Conservation (phyloP, 1,140 invertebrate species). For the Cheumatopsyche charites region DNA sequence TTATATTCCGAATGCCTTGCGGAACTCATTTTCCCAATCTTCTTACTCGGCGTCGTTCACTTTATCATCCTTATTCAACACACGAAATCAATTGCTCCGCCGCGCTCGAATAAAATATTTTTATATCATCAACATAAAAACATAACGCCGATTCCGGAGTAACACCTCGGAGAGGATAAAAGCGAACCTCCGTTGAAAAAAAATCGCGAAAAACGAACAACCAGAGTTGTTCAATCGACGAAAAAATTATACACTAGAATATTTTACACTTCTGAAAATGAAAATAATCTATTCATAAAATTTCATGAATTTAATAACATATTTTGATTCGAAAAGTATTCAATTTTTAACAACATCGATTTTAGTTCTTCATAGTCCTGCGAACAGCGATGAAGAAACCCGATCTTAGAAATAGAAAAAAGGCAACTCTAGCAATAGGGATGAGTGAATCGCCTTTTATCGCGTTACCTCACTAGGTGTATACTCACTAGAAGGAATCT, state of each 20-base stretch:
- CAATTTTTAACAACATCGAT: too few species aligned
- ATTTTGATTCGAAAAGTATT: too few species aligned
- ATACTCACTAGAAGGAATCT: conserved; percentile 1
- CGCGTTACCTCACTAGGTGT: conserved; percentile 9
- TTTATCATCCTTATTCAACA: conserved; percentile 33
- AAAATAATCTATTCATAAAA: too few species aligned
- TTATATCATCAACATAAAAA: conserved; percentile 37
- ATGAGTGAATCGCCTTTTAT: conserved; percentile 19
- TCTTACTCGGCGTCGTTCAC: conserved; percentile 15
- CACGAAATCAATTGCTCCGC: conserved; percentile 33
- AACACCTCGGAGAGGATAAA: background rate
- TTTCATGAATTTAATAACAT: too few species aligned
- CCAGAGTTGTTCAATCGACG: background rate
- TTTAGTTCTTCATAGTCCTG: background rate
- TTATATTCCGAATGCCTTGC: conserved; percentile 28
- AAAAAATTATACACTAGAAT: too few species aligned
- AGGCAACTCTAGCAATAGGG: background rate
- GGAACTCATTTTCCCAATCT: conserved; percentile 32
- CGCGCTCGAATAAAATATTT: conserved; percentile 31
- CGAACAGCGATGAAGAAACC: background rate
- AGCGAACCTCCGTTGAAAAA: background rate
- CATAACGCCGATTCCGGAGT: conserved; percentile 19
- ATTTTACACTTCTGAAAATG: too few species aligned
- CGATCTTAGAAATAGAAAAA: background rate
- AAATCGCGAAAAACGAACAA: conserved; percentile 3